Evolutionary conservation across 2,797 vertebrate genomes (phyloP), one percentile per base, ranked within the genome.

Genomic region (Menidia menidia): DNA sequence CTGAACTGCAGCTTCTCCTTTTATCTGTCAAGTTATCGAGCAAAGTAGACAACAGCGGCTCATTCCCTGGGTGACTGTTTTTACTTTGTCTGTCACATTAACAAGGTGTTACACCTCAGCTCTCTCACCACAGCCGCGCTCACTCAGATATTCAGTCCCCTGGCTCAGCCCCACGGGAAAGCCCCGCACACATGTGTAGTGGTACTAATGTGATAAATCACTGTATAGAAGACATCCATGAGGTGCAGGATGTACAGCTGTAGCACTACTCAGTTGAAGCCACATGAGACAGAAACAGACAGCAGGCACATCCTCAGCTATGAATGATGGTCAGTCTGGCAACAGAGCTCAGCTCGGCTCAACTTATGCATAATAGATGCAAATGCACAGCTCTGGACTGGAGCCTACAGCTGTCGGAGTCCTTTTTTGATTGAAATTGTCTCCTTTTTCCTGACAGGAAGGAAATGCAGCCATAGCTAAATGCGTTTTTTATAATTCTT

Each of bases 1-100:
- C 82, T 11, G 4, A 78, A 81, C 66, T 65, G 54, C 79, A 39
- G 64, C 86, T 76, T 42, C 67, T 76, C 64, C 63, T 76, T 75
- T 77, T 62, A 71, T 85, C 77, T 60, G 85, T 84, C 82, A 84
- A 68, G 83, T 83, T 81, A 75, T 82, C 55, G 33, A 85, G 65
- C 71, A 77, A 68, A 84, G 87, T 47, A 74, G 81, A 77, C 77
- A 62, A 79, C 60, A n/a, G 72, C 25, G 39, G 66, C 82, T 80
- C 80, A 68, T 71, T 87, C 80, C 84, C 84, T 45, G n/a, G 41
- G 75, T 61, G 81, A 72, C 82, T 80, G 77, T 83, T 85, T 25
- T 78, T 53, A 80, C 75, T 42, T 58, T 78, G 68, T 83, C 86
- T 86, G 81, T 89, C 87, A 90, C 84, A 81, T 87, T 90, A 87